Percentiles rank a stretch among this genome's conserved stretches.
phyloP scores from a whole-genome alignment of 2,888 invertebrate species.

The Drosophila longiperda region DNA sequence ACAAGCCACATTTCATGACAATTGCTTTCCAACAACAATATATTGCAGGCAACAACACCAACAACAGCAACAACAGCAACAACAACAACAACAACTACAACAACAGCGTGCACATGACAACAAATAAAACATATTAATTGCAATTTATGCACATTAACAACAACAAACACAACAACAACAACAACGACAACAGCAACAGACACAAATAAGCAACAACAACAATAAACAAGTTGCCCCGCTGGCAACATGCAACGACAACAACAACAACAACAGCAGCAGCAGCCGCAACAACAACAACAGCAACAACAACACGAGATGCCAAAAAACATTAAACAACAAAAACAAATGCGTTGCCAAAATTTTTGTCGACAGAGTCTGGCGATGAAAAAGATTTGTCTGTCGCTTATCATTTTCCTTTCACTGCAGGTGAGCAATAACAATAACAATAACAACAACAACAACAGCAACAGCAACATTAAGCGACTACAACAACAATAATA shows the following conservation, averaged over 20 bases:
- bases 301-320: slow-evolving; percentile 34
- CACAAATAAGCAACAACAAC: slow-evolving; percentile 18
- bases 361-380: slow-evolving; percentile 69
- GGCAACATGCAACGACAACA: slow-evolving; percentile 27
- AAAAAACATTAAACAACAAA: slow-evolving; percentile 25
- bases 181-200: slow-evolving; percentile 18
- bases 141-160: slow-evolving; percentile 49
- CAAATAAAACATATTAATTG: slow-evolving; percentile 47
- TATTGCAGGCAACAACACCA: slow-evolving; percentile 45
- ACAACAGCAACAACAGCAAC: slow-evolving; percentile 4
- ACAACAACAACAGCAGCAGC: slow-evolving; percentile 37
- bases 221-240: slow-evolving; percentile 9
- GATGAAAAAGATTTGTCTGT: slow-evolving; percentile 82
- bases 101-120: slow-evolving; percentile 50
- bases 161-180: slow-evolving; percentile 20
- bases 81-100: slow-evolving; percentile 4
- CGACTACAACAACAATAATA: not conserved
- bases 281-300: slow-evolving; percentile 13
- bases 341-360: slow-evolving; percentile 47
- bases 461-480: not conserved
- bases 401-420: slow-evolving; percentile 83
- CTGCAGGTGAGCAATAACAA: slow-evolving; percentile 80
- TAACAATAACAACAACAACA: slow-evolving; percentile 10
- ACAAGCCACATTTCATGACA: slow-evolving; percentile 42
- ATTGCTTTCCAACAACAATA: slow-evolving; percentile 50